Evolutionary conservation across 2,113 vertebrate genomes (phyloP).

Genomic region (Calyptommatus sinebrachiatus): DNA sequence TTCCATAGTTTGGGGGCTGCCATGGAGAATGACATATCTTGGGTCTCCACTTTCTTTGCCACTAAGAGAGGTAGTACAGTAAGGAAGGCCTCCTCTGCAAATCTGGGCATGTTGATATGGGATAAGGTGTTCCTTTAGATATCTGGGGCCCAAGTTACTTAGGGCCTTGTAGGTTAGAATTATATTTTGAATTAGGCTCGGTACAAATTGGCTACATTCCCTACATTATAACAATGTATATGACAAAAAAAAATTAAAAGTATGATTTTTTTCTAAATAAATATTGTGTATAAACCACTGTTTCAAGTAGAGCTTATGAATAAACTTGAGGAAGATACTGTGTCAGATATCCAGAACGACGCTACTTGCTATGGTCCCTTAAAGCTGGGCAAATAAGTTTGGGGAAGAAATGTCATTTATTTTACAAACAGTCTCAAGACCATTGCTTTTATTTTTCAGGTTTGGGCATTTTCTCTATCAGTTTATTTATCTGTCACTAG

Average conservation of each 20-base stretch:
- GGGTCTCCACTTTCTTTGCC: too few relatives aligned
- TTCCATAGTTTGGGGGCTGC: too few relatives aligned
- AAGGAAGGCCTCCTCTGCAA: too few relatives aligned
- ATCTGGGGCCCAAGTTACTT: too few relatives aligned
- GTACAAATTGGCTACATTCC: too few relatives aligned
- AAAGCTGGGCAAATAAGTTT: slow-evolving; percentile 39
- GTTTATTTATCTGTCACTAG: slow-evolving; percentile 59
- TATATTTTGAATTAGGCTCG: too few relatives aligned
- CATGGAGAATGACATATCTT: too few relatives aligned
- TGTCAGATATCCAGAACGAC: slow-evolving; percentile 38
- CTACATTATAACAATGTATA: neutral
- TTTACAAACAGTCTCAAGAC: slow-evolving; percentile 20
- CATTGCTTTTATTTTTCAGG: slow-evolving; percentile 54
- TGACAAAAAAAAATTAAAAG: slow-evolving; percentile 13
- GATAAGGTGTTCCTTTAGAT: too few relatives aligned
- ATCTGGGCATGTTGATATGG: too few relatives aligned
- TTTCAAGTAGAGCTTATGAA: slow-evolving; percentile 39
- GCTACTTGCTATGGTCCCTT: slow-evolving; percentile 36
- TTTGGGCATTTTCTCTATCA: slow-evolving; percentile 38
- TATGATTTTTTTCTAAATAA: slow-evolving; percentile 44
- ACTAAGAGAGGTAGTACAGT: too few relatives aligned
- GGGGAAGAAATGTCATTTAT: slow-evolving; percentile 36
- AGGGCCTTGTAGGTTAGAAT: too few relatives aligned
- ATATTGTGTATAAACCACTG: slow-evolving; percentile 28
- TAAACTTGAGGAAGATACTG: slow-evolving; percentile 37